A percentile compares a stretch with the other conserved stretches of the same genome.
Evolutionary conservation across 1,140 invertebrate species (phyloP).

Genomic region (Druon quercuslanigerum): DNA sequence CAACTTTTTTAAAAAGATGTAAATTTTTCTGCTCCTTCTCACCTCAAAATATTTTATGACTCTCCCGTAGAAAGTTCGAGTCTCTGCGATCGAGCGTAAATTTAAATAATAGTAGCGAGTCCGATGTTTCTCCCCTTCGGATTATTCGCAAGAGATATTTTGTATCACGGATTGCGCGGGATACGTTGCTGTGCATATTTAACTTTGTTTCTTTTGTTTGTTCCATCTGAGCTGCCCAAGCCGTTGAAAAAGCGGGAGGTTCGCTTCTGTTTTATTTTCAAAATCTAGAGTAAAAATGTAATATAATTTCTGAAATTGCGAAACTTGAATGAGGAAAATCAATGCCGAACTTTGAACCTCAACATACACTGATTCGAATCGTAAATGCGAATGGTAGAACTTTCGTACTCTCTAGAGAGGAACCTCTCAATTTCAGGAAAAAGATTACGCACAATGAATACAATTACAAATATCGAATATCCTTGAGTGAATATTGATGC

Average conservation of each 20-base stretch:
- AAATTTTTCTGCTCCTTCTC: neutral
- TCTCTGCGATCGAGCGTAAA: slow-evolving; percentile 9
- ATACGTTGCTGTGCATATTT: slow-evolving; percentile 18
- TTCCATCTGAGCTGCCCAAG: neutral
- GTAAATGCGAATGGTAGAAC: too few relatives aligned
- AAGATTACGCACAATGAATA: too few relatives aligned
- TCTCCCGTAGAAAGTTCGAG: neutral
- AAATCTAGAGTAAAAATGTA: neutral
- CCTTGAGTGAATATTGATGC: too few relatives aligned
- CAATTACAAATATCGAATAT: too few relatives aligned
- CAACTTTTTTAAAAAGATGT: slow-evolving; percentile 13
- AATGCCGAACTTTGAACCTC: too few relatives aligned
- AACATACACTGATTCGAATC: too few relatives aligned
- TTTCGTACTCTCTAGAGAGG: too few relatives aligned
- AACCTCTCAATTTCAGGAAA: too few relatives aligned
- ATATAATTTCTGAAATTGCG: too few relatives aligned
- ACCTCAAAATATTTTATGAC: slow-evolving; percentile 17
- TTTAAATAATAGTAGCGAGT: slow-evolving; percentile 19
- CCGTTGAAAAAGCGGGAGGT: neutral
- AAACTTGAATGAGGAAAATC: too few relatives aligned
- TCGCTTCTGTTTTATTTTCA: neutral
- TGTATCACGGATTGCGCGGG: neutral
- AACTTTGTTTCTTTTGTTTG: slow-evolving; percentile 1
- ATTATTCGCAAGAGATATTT: slow-evolving; percentile 12
- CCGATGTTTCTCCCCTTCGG: slow-evolving; percentile 13